phyloP scores from a whole-genome alignment of 2,113 vertebrate genomes.

The Willisornis vidua region DNA sequence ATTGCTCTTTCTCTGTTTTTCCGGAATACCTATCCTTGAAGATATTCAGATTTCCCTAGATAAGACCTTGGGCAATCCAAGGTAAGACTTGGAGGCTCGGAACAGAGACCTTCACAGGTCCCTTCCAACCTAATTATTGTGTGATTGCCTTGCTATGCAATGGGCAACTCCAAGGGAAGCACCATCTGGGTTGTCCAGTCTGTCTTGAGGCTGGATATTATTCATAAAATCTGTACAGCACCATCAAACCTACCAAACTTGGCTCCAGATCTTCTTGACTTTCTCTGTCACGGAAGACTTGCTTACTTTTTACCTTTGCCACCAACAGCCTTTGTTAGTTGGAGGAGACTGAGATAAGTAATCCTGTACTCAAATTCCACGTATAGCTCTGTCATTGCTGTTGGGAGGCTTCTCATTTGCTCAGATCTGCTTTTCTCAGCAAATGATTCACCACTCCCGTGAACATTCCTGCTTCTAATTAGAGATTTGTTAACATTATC shows the following conservation, averaged over 20 bases:
- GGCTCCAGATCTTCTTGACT: neutral
- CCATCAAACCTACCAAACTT: neutral
- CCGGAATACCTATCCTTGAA: neutral
- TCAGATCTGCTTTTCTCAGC: constrained; percentile 21
- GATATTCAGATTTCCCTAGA: neutral
- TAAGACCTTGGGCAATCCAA: neutral
- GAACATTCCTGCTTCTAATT: constrained; percentile 44
- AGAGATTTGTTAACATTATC: neutral
- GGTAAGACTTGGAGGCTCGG: neutral
- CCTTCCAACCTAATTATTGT: neutral
- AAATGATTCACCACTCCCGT: constrained; percentile 38
- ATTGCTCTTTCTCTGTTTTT: neutral
- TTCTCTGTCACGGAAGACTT: neutral
- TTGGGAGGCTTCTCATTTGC: constrained; percentile 43
- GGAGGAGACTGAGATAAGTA: neutral
- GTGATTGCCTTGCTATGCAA: neutral
- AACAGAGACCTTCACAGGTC: neutral
- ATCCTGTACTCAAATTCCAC: neutral
- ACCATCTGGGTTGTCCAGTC: neutral
- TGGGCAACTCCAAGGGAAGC: neutral
- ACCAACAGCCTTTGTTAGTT: neutral
- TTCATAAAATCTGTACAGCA: neutral
- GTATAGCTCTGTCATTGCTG: neutral
- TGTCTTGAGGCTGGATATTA: neutral
- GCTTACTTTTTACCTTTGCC: neutral